A percentile compares a stretch with the other conserved stretches of the same genome.
Conservation (phyloP, 2,888 invertebrate species). For the Meghimatium bilineatum region DNA sequence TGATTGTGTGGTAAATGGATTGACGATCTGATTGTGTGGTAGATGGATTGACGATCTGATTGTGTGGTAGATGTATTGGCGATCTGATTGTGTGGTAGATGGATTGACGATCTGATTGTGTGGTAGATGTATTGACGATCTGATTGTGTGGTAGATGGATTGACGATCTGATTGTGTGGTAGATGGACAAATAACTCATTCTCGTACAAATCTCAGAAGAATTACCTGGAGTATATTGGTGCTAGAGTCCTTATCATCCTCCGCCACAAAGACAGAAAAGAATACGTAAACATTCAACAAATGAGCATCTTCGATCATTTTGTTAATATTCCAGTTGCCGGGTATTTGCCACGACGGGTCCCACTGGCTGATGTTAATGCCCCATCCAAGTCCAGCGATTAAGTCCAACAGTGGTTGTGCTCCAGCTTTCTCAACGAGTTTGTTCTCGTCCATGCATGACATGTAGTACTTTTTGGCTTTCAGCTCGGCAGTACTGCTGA, state of each 20-base stretch:
- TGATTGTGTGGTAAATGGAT: too few relatives aligned
- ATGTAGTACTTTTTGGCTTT: slow-evolving; percentile 93
- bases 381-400: slow-evolving; percentile 84
- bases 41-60: too few relatives aligned
- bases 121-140: too few relatives aligned
- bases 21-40: too few relatives aligned
- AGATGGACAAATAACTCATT: slow-evolving; percentile 54
- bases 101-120: too few relatives aligned
- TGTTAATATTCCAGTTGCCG: slow-evolving; percentile 85
- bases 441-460: slow-evolving; percentile 94
- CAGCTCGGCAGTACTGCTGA: slow-evolving; percentile 85
- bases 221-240: slow-evolving; percentile 88
- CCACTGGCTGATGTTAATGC: slow-evolving; percentile 84
- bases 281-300: slow-evolving; percentile 84
- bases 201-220: too few relatives aligned
- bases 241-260: slow-evolving; percentile 93
- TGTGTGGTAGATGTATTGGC: too few relatives aligned
- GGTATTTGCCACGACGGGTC: slow-evolving; percentile 79
- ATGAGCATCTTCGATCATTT: slow-evolving; percentile 86
- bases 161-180: too few relatives aligned
- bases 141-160: too few relatives aligned
- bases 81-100: too few relatives aligned
- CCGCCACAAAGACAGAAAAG: slow-evolving; percentile 93
- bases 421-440: slow-evolving; percentile 90
- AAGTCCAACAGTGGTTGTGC: slow-evolving; percentile 86